phyloP scores from a whole-genome alignment of 2,797 vertebrate genomes.

The Squalus acanthias region DNA sequence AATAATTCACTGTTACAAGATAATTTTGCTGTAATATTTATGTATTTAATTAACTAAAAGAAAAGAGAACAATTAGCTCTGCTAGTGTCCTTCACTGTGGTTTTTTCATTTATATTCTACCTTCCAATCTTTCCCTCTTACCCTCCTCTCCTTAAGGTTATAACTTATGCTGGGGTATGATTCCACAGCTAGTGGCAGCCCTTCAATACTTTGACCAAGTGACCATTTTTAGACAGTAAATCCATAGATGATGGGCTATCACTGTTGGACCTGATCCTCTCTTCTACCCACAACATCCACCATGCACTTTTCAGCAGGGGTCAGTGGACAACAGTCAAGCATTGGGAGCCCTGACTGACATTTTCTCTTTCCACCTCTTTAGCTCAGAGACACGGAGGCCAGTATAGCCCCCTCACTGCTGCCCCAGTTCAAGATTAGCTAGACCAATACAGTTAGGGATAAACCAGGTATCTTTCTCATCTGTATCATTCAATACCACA shows the following conservation, averaged over 20 bases:
- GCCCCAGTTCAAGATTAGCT: not conserved
- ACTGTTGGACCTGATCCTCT: not conserved
- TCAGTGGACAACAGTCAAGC: not conserved
- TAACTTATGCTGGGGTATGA: not conserved
- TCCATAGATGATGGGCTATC: not conserved
- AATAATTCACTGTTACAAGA: not conserved
- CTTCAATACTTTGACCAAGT: not conserved
- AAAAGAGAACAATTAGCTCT: not conserved
- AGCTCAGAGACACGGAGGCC: not conserved
- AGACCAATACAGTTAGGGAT: not conserved
- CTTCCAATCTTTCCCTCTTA: not conserved
- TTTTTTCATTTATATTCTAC: not conserved
- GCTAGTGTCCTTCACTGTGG: no score
- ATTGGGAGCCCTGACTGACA: not conserved
- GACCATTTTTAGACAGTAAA: not conserved
- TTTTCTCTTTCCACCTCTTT: not conserved
- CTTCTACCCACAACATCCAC: not conserved
- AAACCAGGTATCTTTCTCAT: not conserved
- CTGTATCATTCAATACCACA: not conserved
- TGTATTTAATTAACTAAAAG: not conserved
- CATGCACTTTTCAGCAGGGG: not conserved
- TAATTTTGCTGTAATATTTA: no score
- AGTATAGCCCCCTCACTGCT: not conserved
- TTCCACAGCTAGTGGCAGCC: not conserved
- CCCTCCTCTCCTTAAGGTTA: not conserved